A percentile compares a stretch with the other conserved stretches of the same genome.
These are phyloP conservation scores for Capra hircus DNA, from an alignment of 2,113 vertebrate genomes.

Conservation along the genomic window DNA sequence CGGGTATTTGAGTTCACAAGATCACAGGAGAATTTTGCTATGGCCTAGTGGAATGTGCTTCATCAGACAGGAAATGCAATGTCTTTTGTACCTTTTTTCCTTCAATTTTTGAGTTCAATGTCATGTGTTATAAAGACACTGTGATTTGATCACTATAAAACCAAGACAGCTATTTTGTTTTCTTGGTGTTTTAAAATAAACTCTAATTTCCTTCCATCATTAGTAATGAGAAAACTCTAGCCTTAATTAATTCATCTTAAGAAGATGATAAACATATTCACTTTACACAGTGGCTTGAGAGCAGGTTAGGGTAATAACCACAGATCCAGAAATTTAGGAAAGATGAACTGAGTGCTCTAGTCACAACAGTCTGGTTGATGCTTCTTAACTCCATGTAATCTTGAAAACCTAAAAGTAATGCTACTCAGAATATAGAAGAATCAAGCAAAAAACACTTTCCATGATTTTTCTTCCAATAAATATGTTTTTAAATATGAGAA, in stretches of 20 bases:
- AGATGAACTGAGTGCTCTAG: not conserved
- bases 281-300: not conserved
- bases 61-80: not conserved
- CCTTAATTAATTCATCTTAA: not conserved
- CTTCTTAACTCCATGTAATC: not conserved
- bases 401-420: not conserved
- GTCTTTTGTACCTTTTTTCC: not conserved
- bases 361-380: not conserved
- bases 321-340: not conserved
- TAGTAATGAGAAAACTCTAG: not conserved
- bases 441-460: not conserved
- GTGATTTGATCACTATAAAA: not conserved
- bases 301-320: not conserved
- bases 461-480: conserved; percentile 11
- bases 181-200: not conserved
- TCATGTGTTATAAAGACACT: not conserved
- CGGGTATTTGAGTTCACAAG: not conserved
- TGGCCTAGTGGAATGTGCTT: not conserved
- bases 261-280: not conserved
- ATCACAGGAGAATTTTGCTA: not conserved
- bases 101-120: not conserved
- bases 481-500: not conserved
- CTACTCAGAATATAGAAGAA: not conserved
- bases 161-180: not conserved
- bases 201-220: not conserved